Conservation (phyloP, 2,797 vertebrate genomes). For the Mycteria americana region DNA sequence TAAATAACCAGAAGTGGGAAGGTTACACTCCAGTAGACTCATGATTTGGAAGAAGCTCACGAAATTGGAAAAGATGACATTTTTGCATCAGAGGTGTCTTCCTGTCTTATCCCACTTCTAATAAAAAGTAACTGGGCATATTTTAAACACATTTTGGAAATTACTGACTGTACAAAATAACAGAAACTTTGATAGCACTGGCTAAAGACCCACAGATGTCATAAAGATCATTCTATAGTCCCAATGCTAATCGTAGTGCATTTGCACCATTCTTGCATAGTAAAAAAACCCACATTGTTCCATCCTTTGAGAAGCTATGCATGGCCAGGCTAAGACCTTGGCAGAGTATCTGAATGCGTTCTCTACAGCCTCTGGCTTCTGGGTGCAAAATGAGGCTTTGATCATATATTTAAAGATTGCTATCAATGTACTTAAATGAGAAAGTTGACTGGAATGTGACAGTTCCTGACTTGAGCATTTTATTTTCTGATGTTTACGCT, state of each 20-base stretch:
- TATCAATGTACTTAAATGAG: background rate
- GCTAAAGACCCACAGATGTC: background rate
- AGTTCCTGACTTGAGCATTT: background rate
- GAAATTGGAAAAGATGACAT: background rate
- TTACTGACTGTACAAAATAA: background rate
- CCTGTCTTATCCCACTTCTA: background rate
- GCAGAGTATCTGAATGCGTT: background rate
- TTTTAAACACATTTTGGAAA: background rate
- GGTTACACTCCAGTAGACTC: background rate
- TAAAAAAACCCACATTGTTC: background rate
- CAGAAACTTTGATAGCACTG: background rate
- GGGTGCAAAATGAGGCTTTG: background rate
- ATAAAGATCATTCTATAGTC: background rate
- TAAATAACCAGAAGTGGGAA: background rate
- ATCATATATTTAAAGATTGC: background rate
- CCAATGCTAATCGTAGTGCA: accelerated
- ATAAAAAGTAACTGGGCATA: background rate
- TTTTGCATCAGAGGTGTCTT: background rate
- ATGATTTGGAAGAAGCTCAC: background rate
- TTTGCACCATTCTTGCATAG: background rate
- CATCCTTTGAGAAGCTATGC: background rate
- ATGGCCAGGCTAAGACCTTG: background rate
- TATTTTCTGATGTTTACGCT: background rate
- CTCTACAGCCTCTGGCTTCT: background rate
- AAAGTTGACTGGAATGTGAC: background rate